A percentile compares a stretch with the other conserved stretches of the same genome.
Evolutionary conservation across 2,797 vertebrate species (phyloP).

Genomic region (Percopsis omiscomaycus): DNA sequence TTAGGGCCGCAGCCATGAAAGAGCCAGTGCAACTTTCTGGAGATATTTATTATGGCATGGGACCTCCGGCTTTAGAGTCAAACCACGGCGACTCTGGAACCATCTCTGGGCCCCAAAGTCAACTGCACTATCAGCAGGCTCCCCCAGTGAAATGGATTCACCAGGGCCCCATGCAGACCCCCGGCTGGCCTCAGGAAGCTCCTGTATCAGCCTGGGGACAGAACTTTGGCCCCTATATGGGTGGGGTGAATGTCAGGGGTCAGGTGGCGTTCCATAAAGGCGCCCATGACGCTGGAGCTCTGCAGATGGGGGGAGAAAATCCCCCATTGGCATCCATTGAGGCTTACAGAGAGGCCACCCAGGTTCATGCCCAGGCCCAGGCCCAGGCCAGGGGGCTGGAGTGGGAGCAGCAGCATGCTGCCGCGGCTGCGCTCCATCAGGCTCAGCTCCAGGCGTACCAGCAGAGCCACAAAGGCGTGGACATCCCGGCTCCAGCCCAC

Average conservation of each 20-base stretch:
- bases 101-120: constrained; percentile 76
- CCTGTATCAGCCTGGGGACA: constrained; percentile 78
- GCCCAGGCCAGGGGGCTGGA: constrained; percentile 64
- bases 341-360: constrained; percentile 70
- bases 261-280: constrained; percentile 75
- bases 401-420: constrained; percentile 73
- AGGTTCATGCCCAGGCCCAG: constrained; percentile 55
- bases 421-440: constrained; percentile 67
- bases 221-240: constrained; percentile 78
- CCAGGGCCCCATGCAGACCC: constrained; percentile 76
- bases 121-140: constrained; percentile 81
- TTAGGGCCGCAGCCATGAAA: constrained; percentile 79
- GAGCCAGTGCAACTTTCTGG: constrained; percentile 84
- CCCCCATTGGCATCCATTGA: constrained; percentile 61
- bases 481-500: constrained; percentile 63
- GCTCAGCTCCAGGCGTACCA: constrained; percentile 74
- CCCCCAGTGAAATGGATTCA: constrained; percentile 86
- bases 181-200: constrained; percentile 80
- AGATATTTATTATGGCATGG: constrained; percentile 83
- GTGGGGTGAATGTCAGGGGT: constrained; percentile 70
- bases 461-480: constrained; percentile 74
- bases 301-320: constrained; percentile 79
- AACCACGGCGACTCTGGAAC: constrained; percentile 63
- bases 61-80: constrained; percentile 70
- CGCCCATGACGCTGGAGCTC: constrained; percentile 61